phyloP scores from a whole-genome alignment of 2,888 invertebrate genomes.

The Aleiodes alternator region DNA sequence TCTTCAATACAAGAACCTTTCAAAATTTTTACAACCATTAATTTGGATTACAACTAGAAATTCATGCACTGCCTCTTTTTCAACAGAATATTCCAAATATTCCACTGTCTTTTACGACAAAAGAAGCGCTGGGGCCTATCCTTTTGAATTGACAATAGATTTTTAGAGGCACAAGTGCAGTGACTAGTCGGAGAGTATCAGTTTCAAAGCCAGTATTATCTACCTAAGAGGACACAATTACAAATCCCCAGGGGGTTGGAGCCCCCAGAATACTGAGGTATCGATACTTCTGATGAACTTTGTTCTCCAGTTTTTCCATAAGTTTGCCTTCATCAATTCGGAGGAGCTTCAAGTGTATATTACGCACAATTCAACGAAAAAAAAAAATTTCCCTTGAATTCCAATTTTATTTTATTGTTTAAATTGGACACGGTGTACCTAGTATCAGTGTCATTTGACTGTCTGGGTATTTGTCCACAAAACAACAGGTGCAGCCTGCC shows the following conservation, averaged over 20 bases:
- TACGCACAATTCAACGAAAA: background rate
- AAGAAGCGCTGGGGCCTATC: conserved; percentile 16
- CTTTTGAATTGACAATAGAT: conserved; percentile 10
- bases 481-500: conserved; percentile 52
- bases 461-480: conserved; percentile 27
- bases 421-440: conserved; percentile 19
- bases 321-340: too few species aligned
- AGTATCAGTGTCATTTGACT: conserved; percentile 29
- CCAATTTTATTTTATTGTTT: conserved; percentile 17
- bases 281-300: background rate
- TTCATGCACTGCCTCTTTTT: too few species aligned
- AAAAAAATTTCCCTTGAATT: conserved; percentile 6
- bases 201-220: conserved; percentile 22
- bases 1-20: too few species aligned
- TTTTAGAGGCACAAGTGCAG: conserved; percentile 9
- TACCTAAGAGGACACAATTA: conserved; percentile 15
- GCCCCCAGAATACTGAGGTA: background rate
- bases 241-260: background rate
- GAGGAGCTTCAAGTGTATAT: too few species aligned
- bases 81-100: background rate
- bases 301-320: background rate
- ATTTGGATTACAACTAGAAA: too few species aligned
- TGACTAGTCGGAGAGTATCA: conserved; percentile 11
- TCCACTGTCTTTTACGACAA: conserved; percentile 12
- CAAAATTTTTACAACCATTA: too few species aligned